Evolutionary conservation across 2,888 invertebrate genomes (phyloP), one percentile per base, ranked within the genome.

Genomic region (Machimus atricapillus): DNA sequence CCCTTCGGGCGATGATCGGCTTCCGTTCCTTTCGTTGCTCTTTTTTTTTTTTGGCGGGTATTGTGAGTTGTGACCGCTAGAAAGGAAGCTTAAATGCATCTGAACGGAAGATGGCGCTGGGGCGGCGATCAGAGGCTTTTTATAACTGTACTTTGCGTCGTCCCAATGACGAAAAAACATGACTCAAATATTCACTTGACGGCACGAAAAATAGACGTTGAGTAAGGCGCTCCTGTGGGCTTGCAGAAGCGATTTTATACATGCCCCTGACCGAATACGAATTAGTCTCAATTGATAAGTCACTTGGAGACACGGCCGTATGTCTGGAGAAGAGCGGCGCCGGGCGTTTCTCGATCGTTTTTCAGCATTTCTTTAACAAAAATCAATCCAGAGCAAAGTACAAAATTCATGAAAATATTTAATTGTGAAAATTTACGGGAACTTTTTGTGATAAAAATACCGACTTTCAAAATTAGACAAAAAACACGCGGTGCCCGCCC

Each of bases 161-260:
- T 19, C 78, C 16, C 23, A 23, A 46, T 78, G 78, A 78, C 81
- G 58, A 81, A n/a, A 82, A 66, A 82, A 7, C 37, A n/a, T 82
- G 82, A 58, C 12, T 58, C 85, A 52, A 85, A 85, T 31, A 8
- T 74, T 85, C 9, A 8, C 27, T 74, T 74, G 43, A 43, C 43
- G 27, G 23, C 31, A 46, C 43, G 74, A 74, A 85, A 85, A 85
- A 85, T 85, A 85, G 85, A 85, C 27, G 27, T 46, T 85, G 85
- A 85, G 85, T 85, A 85, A 85, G 73, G 34, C 40, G 37, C 66
- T n/a, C 66, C 31, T 83, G 83, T 9, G 37, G 8, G 40, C 23
- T 27, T 27, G 16, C 46, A 16, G 83, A 83, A 83, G 34, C 66
- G 58, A 74, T 73, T 74, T 85, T 73, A 85, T 27, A 34, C 1